Evolutionary conservation across 1,140 invertebrate genomes (phyloP), one percentile per base, ranked within the genome.

Genomic region (Gonioctena quinquepunctata): DNA sequence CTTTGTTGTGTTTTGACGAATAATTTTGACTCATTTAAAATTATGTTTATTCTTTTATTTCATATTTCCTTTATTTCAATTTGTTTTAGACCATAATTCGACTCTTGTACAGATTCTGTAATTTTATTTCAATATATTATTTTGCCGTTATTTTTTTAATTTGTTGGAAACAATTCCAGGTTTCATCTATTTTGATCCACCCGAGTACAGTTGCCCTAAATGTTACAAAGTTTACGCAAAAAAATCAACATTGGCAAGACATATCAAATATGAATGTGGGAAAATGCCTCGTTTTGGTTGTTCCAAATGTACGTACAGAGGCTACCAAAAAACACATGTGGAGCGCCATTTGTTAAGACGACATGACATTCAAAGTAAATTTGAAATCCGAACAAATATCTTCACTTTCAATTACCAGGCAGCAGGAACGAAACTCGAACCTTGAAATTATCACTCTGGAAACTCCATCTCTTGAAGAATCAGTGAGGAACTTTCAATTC

Each of bases 201-300:
- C 69, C 8, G 71, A 76, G 23, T 78, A 75, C 54, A 68, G 63
- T 6, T 81, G 80, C 50, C 56, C 56, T 7, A 74, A 88, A 71
- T 90, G 89, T 80, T 85, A 87, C 54, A 88, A 88, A 79, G 84
- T 84, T 68, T 88, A 88, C 79, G 86, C 86, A 73, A 85, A 86
- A 80, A 87, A 87, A 67, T 86, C 86, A 64, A 87, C 86, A 16
- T 79, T 89, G 71, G 86, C 85, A 72, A 81, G 88, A 63, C 90
- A 92, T 73, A 87, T 88, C 73, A 90, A 88, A 72, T 91, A 89
- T 80, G 90, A 92, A 78, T 92, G 91, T 80, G 88, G 88, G 8
- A 88, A 90, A 71, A 82, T 87, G 67, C 90, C 90, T 5, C 85
- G 87, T 72, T 92, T 90, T 83, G 84, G 87, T 76, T 90, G 91